phyloP scores from a whole-genome alignment of 2,113 vertebrate species.

The Ellobius talpinus region DNA sequence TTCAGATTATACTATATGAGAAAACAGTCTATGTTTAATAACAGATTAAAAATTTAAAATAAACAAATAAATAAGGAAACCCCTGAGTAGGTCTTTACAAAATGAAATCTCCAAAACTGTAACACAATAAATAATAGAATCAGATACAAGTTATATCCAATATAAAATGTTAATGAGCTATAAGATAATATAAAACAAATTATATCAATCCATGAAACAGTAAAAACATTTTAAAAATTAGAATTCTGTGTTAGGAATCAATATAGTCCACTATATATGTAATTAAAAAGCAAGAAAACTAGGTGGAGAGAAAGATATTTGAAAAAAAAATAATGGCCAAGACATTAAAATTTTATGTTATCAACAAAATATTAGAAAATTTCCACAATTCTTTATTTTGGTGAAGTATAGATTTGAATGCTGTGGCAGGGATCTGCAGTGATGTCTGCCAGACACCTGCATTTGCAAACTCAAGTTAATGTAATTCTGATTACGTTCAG shows the following conservation, averaged over 20 bases:
- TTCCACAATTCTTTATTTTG: background rate
- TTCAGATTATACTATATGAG: background rate
- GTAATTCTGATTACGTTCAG: background rate
- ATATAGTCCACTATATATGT: background rate
- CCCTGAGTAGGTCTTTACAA: background rate
- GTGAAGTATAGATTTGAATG: background rate
- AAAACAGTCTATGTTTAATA: background rate
- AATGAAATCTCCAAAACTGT: background rate
- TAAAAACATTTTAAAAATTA: background rate
- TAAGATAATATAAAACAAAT: background rate
- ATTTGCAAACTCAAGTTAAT: background rate
- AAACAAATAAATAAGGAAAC: background rate
- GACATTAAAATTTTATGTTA: background rate
- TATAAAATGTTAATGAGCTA: background rate
- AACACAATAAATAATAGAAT: background rate
- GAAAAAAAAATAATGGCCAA: background rate
- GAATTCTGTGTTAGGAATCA: background rate
- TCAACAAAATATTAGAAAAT: background rate
- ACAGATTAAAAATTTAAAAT: background rate
- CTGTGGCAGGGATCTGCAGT: background rate
- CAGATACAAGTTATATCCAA: background rate
- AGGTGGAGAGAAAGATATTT: background rate
- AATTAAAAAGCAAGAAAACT: background rate
- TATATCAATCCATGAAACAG: background rate
- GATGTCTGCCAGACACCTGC: background rate